phyloP scores from a whole-genome alignment of 2,888 invertebrate species.

The Dastarcus helophoroides region DNA sequence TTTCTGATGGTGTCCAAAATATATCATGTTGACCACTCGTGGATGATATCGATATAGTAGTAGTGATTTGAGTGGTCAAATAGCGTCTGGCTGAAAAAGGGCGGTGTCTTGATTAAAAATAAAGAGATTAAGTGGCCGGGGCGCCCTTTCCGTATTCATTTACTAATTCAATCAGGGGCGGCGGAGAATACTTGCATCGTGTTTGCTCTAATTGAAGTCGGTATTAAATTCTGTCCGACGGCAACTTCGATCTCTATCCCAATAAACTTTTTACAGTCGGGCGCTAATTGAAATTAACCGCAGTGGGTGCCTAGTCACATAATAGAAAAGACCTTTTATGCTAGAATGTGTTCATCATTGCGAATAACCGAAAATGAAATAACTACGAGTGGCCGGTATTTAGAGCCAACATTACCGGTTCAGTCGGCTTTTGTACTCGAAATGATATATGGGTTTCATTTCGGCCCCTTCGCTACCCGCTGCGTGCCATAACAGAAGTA shows the following conservation, averaged over 20 bases:
- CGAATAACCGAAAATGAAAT: too few relatives aligned
- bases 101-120: neutral
- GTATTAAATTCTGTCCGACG: conserved; percentile 29
- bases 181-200: conserved; percentile 24
- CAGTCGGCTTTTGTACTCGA: conserved; percentile 29
- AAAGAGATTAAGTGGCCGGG: conserved; percentile 25
- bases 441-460: conserved; percentile 35
- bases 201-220: conserved; percentile 28
- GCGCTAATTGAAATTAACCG: too few relatives aligned
- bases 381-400: too few relatives aligned
- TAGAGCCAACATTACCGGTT: too few relatives aligned
- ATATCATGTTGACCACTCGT: neutral
- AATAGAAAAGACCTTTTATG: too few relatives aligned
- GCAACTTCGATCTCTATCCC: conserved; percentile 14
- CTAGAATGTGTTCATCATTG: too few relatives aligned
- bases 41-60: too few relatives aligned
- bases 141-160: conserved; percentile 28
- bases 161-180: conserved; percentile 25
- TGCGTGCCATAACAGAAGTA: too few relatives aligned
- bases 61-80: neutral
- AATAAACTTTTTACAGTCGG: too few relatives aligned
- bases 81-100: neutral
- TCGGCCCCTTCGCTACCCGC: conserved; percentile 21
- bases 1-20: too few relatives aligned
- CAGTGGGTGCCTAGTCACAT: too few relatives aligned